Evolutionary conservation across 2,797 vertebrate genomes (phyloP).

Genomic region (Darevskia nairensis): DNA sequence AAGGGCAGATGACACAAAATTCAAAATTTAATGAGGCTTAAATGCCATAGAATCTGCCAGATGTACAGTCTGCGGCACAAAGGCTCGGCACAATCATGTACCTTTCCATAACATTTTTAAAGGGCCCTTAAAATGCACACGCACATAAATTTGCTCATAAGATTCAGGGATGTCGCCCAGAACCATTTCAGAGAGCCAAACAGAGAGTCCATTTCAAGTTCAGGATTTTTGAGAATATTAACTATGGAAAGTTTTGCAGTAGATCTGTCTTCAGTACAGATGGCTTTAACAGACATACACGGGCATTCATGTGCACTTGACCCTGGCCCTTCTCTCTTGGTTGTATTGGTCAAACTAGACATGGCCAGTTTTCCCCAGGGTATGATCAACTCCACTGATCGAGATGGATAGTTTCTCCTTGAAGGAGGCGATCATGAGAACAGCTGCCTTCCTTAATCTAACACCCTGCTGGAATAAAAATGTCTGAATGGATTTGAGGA

Average conservation of each 20-base stretch:
- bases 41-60: constrained; percentile 77
- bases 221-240: constrained; percentile 17
- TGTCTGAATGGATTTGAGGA: background rate
- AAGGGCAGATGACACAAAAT: constrained; percentile 72
- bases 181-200: constrained; percentile 8
- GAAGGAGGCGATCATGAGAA: background rate
- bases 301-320: background rate
- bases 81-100: constrained; percentile 52
- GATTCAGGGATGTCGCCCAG: constrained; percentile 13
- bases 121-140: constrained; percentile 51
- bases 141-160: constrained; percentile 34
- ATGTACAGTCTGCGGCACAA: constrained; percentile 44
- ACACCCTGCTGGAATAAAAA: background rate
- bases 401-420: background rate
- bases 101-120: constrained; percentile 61
- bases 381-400: background rate
- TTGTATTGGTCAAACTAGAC: background rate
- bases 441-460: no score
- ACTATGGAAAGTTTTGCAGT: background rate
- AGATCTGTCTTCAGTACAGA: background rate
- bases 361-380: background rate
- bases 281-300: background rate
- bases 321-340: background rate
- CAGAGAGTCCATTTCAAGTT: background rate
- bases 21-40: constrained; percentile 82